Evolutionary conservation across 2,113 vertebrate species (phyloP), one percentile per base, ranked within the genome.

Genomic region (Apteryx mantelli): DNA sequence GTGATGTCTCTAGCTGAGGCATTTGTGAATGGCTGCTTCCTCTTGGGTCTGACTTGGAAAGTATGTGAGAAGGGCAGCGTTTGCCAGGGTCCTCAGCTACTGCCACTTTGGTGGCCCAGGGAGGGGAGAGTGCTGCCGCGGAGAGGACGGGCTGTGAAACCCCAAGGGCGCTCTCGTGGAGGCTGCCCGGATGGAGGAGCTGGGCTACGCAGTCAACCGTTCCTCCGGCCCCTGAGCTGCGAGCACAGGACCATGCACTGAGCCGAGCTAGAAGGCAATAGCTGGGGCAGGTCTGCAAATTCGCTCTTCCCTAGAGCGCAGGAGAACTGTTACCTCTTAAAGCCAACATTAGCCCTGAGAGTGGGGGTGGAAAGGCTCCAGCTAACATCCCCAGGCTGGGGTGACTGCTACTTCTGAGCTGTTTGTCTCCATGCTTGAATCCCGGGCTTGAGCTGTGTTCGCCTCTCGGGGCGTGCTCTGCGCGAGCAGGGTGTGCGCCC

Each of bases 101-200:
- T 53, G 9, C 24, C 9, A 36, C 70, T 48, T n/a, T 1, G 0
- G n/a, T 17, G 25, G 30, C n/a, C 65, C 55, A n/a, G 40, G 64
- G 21, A 70, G 58, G 50, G 44, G 22, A 34, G 22, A 0, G 7
- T 5, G 1, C 19, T 42, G 55, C 11, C 0, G 1, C 8, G 26
- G 42, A 44, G 14, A 11, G 60, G 46, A 16, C 0, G 1, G n/a
- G 48, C 63, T 82, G 42, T 21, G 42, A 46, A 77, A 26, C 50
- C 26, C 20, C 8, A 14, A 14, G 11, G n/a, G 7, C 70, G 79
- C 69, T 82, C 15, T 25, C 53, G 25, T 44, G 64, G 42, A 21
- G 25, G 22, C 25, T 74, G 71, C 36, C 0, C 40, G 64, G 83
- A 3, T n/a, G 66, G 73, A 82, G 46, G 1, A 1, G 7, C 19